Evolutionary conservation across 2,888 invertebrate genomes (phyloP), one percentile per base, ranked within the genome.

Genomic region (Calliphora vomitoria): DNA sequence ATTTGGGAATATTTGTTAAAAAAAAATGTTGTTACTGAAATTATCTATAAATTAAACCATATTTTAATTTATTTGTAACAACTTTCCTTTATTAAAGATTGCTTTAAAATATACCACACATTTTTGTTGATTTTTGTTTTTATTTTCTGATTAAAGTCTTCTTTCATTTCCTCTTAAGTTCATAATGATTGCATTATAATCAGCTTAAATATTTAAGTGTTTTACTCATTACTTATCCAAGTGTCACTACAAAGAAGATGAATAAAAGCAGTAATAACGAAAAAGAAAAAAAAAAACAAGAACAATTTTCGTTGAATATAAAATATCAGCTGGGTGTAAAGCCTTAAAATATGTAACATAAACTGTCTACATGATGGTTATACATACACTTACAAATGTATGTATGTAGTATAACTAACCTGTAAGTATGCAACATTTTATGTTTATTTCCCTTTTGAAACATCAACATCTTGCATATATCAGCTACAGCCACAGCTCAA

Each of bases 331-430:
- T 35, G 35, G 5, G 35, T 35, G 35, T 35, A 82, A 74, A 66
- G 55, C 74, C 20, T 47, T 82, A 74, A 82, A 66, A 58, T 74
- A 82, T 82, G 74, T 55, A 74, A 64, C 20, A 47, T 41, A 53
- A 81, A 62, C 2, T 35, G 35, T 35, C 15, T 38, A n/a, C 25
- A 20, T 31, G 53, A 2, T 10, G 41, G 13, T 47, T 47, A 47
- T 13, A 47, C 2, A 47, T 15, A 50, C 50, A n/a, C n/a, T 4
- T 50, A 50, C n/a, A 4, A 13, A 35, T 38, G 41, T 55, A 25
- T 38, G 20, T 15, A 38, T 38, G 20, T 38, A 47, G 8, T 50
- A 47, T 47, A 25, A 38, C 13, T 64, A 50, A 50, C 71, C 78
- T 68, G 50, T 31, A 72, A 66, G 84, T 50, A 79, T 64, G 72